A percentile compares a stretch with the other conserved stretches of the same genome.
These are phyloP conservation scores for Crossoptilon crossoptilon DNA, from an alignment of 2,797 vertebrate species.

Conservation along the genomic window DNA sequence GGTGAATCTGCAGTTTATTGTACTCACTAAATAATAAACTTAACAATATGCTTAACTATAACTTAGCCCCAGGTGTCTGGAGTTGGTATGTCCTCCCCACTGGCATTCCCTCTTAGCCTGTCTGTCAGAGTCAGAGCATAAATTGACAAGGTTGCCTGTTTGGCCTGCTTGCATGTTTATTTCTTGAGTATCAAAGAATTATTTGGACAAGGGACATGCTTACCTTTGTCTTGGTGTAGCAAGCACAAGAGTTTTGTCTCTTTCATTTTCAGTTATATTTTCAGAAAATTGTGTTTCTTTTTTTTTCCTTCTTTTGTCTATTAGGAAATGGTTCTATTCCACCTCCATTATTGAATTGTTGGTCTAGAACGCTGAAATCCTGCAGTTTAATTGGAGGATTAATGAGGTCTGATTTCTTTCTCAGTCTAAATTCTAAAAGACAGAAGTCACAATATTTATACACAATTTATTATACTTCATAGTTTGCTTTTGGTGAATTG, in stretches of 20 bases:
- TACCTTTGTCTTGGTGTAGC: neutral
- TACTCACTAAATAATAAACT: neutral
- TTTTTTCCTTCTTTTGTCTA: neutral
- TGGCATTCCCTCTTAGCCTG: neutral
- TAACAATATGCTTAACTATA: neutral
- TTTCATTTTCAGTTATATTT: neutral
- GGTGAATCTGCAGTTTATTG: neutral
- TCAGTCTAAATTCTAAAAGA: slow-evolving; percentile 21
- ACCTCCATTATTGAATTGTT: neutral
- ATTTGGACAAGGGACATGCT: neutral
- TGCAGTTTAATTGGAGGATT: neutral
- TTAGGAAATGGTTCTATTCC: neutral
- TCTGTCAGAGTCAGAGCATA: neutral
- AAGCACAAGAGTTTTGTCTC: neutral
- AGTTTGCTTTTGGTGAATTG: neutral
- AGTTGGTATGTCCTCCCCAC: neutral
- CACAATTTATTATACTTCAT: neutral
- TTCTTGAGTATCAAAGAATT: neutral
- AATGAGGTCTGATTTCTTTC: slow-evolving; percentile 21
- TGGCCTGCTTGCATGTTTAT: neutral
- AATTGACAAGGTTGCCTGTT: neutral
- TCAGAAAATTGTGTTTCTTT: neutral
- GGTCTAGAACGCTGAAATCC: neutral
- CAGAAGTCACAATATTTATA: neutral
- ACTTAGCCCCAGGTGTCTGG: neutral